Evolutionary conservation across 2,888 invertebrate species (phyloP).

Genomic region (Oscheius myriophilus): DNA sequence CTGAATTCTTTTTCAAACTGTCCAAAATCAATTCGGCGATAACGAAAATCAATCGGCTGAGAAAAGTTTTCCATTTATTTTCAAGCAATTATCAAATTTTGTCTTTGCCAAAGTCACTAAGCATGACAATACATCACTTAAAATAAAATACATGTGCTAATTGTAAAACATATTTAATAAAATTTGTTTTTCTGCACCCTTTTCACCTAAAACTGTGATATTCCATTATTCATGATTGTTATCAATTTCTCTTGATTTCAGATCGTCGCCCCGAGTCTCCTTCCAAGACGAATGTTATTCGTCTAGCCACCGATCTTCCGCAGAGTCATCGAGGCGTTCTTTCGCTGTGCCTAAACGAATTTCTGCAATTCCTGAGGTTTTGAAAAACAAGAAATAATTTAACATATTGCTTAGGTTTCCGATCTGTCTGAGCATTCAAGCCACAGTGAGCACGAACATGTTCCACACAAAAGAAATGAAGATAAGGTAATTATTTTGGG

Average conservation of each 20-base stretch:
- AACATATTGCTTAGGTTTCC: conserved; percentile 35
- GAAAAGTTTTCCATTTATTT: no score
- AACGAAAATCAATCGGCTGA: no score
- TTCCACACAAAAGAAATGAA: conserved; percentile 29
- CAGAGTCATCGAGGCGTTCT: conserved; percentile 15
- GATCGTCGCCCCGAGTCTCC: conserved; percentile 53
- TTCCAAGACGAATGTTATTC: conserved; percentile 45
- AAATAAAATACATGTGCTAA: no score
- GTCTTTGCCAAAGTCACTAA: no score
- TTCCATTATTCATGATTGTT: no score
- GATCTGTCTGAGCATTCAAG: conserved; percentile 57
- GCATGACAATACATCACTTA: no score
- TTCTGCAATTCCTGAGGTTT: conserved; percentile 50
- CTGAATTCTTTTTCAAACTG: no score
- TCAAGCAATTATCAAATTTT: no score
- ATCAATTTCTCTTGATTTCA: no score
- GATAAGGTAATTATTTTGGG: not conserved
- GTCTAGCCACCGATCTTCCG: conserved; percentile 30
- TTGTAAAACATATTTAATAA: no score
- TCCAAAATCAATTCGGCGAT: no score
- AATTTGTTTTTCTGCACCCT: no score
- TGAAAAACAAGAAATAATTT: not conserved
- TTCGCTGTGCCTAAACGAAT: conserved; percentile 30
- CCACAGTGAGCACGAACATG: conserved; percentile 57
- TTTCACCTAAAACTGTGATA: not conserved